A percentile compares a stretch with the other conserved stretches of the same genome.
phyloP scores from a whole-genome alignment of 1,140 invertebrate genomes.

The Drosophila repletoides region DNA sequence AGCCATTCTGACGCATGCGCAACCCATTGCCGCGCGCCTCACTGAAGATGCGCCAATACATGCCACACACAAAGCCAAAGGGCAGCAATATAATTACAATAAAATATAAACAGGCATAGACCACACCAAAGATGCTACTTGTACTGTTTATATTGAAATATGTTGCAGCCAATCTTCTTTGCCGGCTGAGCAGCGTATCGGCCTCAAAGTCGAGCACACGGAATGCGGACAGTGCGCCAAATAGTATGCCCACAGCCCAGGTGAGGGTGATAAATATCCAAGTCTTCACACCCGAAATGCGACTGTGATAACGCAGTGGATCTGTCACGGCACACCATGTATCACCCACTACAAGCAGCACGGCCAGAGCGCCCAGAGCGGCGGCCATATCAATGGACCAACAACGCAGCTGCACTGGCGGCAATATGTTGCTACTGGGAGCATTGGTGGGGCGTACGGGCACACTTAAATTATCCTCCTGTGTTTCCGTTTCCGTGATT shows the following conservation, averaged over 20 bases:
- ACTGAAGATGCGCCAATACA: constrained; percentile 88
- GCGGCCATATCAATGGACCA: constrained; percentile 81
- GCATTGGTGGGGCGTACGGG: not conserved
- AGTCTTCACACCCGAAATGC: constrained; percentile 88
- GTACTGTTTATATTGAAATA: constrained; percentile 63
- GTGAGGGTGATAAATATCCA: constrained; percentile 87
- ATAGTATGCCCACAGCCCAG: constrained; percentile 86
- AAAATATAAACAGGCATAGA: constrained; percentile 83
- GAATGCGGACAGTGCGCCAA: constrained; percentile 83
- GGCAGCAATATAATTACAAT: constrained; percentile 87
- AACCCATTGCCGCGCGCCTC: constrained; percentile 88
- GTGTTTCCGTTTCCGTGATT: constrained; percentile 72
- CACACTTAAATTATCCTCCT: constrained; percentile 67
- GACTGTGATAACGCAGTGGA: constrained; percentile 91
- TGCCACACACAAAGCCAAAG: constrained; percentile 87
- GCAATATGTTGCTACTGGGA: constrained; percentile 21
- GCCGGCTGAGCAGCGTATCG: constrained; percentile 57
- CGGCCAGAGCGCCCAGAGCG: constrained; percentile 85
- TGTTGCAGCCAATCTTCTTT: constrained; percentile 53
- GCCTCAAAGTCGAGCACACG: constrained; percentile 73
- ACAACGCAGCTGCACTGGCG: constrained; percentile 62
- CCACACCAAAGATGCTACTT: constrained; percentile 70
- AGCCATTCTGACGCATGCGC: constrained; percentile 86
- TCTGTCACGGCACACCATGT: constrained; percentile 94
- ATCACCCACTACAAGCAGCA: constrained; percentile 92